These are phyloP conservation scores for Endomychus coccineus DNA, from an alignment of 2,888 invertebrate species.

Conservation along the genomic window DNA sequence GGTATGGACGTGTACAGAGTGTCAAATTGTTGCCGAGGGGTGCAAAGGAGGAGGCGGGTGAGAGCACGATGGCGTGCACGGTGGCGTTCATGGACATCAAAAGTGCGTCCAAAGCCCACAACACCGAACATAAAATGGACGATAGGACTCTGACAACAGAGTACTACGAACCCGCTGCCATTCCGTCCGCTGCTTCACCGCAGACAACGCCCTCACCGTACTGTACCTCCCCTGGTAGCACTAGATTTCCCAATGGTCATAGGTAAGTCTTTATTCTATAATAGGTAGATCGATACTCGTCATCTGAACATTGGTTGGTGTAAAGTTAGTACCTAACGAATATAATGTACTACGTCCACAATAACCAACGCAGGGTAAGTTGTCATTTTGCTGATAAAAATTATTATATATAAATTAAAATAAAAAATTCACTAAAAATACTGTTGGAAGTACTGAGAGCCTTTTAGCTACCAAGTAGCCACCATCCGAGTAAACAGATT, in stretches of 20 bases:
- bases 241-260: slow-evolving; percentile 47
- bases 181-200: slow-evolving; percentile 56
- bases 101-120: slow-evolving; percentile 87
- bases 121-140: slow-evolving; percentile 81
- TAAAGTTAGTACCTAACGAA: no score
- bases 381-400: no score
- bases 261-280: no score
- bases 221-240: slow-evolving; percentile 53
- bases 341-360: no score
- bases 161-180: slow-evolving; percentile 82
- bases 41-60: slow-evolving; percentile 49
- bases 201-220: slow-evolving; percentile 48
- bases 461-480: no score
- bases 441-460: no score
- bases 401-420: no score
- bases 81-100: slow-evolving; percentile 96
- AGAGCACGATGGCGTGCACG: slow-evolving; percentile 70
- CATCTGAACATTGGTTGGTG: no score
- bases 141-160: slow-evolving; percentile 81
- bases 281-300: no score
- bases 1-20: slow-evolving; percentile 97
- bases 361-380: no score
- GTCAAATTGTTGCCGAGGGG: slow-evolving; percentile 78
- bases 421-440: no score
- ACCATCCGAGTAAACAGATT: no score